Base-by-base conservation (phyloP, 2,888 invertebrate genomes). In the Leptopilina myrica region DNA sequence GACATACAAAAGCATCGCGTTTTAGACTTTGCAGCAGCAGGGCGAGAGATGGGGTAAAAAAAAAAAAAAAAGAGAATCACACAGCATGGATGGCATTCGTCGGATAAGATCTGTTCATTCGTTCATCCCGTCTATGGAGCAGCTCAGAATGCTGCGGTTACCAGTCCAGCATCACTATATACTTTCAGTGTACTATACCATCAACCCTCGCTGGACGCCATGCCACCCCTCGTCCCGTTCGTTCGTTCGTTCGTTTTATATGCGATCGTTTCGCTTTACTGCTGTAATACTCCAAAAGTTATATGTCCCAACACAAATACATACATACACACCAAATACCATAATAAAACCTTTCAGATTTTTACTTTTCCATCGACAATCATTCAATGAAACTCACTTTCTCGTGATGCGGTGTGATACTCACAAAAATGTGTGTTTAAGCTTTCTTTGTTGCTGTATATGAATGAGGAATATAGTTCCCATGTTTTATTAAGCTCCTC, bases 91-190 rank as follows among this genome's bases (percentile, higher is more conserved):
- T 82, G 83, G 87, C 86, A 87, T 85, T 85, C 85, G 84, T 66
- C 84, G 87, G 88, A 89, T 88, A 87, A 86, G 85, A 89, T 89
- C 89, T 85, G 84, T 87, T 88, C 87, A 87, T 88, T 85, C 88
- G 78, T 77, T 76, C 78, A 78, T 79, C 67, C 78, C 82, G 76
- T 79, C 82, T 79, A 76, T 78, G 56, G 43, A 78, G 77, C 79
- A 78, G 77, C 79, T 56, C 77, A 76, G 80, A 76, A 79, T 79
- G 79, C 77, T 79, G 82, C 78, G 80, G 81, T 81, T 82, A 78
- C 76, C 78, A 79, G 56, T 77, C 78, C 78, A 79, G 64, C 78
- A 77, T 81, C 81, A 81, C 79, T 80, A 67, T 77, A 46, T 43
- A 43, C 69, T 20, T 20, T 53, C 20, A 46, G 43, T 33, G 33